Evolutionary conservation across 2,797 vertebrate genomes (phyloP), one percentile per base, ranked within the genome.

Genomic region (Labeo calbasu): DNA sequence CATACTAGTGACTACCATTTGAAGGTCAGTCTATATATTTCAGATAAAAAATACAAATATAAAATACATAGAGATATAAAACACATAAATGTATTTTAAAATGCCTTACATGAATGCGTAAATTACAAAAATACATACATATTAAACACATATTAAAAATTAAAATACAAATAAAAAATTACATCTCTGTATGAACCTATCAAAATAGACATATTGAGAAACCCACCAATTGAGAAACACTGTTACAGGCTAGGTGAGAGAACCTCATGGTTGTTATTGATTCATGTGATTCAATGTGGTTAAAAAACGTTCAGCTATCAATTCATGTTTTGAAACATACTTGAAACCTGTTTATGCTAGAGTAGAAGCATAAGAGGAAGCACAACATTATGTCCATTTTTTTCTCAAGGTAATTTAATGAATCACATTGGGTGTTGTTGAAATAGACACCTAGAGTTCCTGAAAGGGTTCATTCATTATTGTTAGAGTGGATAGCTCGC

Each of bases 271-370:
- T 17, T 65, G 17, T 53, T 21, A 19, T 68, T 80, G 43, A 46
- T 80, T 75, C 59, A 85, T 80, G 83, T 10, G 50, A 57, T 57
- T 76, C 82, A 78, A 50, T 50, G 68, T 71, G 53, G 43, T 69
- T 43, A 48, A 28, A 28, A 53, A 66, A 59, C 2, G 0, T 2
- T 8, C 57, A 77, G 17, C 57, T 77, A 48, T 46, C 2, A 63
- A 28, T 61, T 77, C 8, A 46, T 19, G 14, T 23, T 77, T 61
- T 17, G 9, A 77, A 61, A 43, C 57, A 55, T 25, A 46, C 40
- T 46, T 19, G 40, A 32, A 6, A 13, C 12, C 19, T 36, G 5
- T 79, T 51, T 48, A 25, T 63, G 36, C 75, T 19, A 19, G 23
- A 28, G 14, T 13, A 13, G 40, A 9, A 46, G 23, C 9, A 77